phyloP scores from a whole-genome alignment of 2,888 invertebrate species.

The Oligia latruncula region DNA sequence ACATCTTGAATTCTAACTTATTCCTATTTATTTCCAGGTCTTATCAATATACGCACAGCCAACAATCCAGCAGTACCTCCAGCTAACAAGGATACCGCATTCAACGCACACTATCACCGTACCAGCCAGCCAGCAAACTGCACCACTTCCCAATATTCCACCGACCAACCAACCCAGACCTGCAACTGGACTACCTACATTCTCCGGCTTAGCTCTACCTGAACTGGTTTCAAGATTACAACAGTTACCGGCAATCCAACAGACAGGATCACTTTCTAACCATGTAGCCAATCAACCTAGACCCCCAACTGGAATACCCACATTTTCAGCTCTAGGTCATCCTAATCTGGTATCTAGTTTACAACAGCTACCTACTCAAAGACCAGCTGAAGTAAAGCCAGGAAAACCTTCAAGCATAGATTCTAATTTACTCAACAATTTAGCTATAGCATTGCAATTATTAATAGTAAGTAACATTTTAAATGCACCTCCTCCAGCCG shows the following conservation, averaged over 20 bases:
- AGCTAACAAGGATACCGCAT: slow-evolving; percentile 50
- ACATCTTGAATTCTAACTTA: too few species aligned
- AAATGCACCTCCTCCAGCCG: slow-evolving; percentile 68
- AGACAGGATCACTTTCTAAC: not conserved
- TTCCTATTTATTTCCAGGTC: slow-evolving; percentile 60
- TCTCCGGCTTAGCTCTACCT: slow-evolving; percentile 46
- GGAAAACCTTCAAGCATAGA: slow-evolving; percentile 63
- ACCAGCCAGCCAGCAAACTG: slow-evolving; percentile 14
- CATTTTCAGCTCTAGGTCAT: slow-evolving; percentile 31
- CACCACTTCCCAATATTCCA: slow-evolving; percentile 14
- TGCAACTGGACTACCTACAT: slow-evolving; percentile 30
- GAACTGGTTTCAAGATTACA: slow-evolving; percentile 41
- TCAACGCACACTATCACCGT: not conserved
- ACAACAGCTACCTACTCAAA: slow-evolving; percentile 16
- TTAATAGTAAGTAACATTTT: slow-evolving; percentile 82
- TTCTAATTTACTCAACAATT: slow-evolving; percentile 79
- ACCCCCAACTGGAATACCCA: slow-evolving; percentile 11
- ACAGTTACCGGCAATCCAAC: slow-evolving; percentile 23
- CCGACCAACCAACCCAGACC: slow-evolving; percentile 28
- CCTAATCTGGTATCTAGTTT: slow-evolving; percentile 31
- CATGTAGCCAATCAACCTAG: slow-evolving; percentile 19
- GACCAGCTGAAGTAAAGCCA: not conserved
- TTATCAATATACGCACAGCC: slow-evolving; percentile 56
- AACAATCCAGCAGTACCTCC: slow-evolving; percentile 63
- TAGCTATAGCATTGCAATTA: slow-evolving; percentile 83